Percentiles rank a stretch among this genome's conserved stretches.
phyloP scores from a whole-genome alignment of 2,888 invertebrate species.

The Xestia rhomboidea region DNA sequence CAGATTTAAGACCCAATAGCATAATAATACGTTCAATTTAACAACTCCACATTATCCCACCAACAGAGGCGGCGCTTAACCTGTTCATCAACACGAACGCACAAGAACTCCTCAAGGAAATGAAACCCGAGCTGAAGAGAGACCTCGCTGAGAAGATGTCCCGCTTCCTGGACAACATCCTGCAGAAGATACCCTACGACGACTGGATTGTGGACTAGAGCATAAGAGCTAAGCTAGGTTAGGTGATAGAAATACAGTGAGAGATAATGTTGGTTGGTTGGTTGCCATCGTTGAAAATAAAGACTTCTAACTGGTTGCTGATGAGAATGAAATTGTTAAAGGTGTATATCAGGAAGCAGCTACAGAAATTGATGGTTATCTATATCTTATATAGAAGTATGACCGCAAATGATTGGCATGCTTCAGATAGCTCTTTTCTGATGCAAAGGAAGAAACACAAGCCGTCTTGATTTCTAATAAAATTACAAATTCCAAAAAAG shows the following conservation, averaged over 20 bases:
- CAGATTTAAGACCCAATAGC: neutral
- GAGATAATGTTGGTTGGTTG: slow-evolving; percentile 10
- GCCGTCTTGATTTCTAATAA: neutral
- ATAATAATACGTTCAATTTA: neutral
- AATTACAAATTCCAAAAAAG: neutral
- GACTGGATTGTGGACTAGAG: slow-evolving; percentile 92
- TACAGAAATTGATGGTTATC: neutral
- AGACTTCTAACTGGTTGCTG: neutral
- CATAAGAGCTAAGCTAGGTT: slow-evolving; percentile 3
- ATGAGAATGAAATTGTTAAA: neutral
- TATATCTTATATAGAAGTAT: neutral
- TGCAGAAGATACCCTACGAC: slow-evolving; percentile 94
- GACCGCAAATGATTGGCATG: neutral
- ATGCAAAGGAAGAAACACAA: neutral
- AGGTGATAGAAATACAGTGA: slow-evolving; percentile 34
- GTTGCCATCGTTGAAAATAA: slow-evolving; percentile 22
- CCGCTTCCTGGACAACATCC: slow-evolving; percentile 93
- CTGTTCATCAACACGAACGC: slow-evolving; percentile 96
- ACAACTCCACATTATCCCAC: neutral
- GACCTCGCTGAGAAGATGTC: slow-evolving; percentile 94
- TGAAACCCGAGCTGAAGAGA: slow-evolving; percentile 95
- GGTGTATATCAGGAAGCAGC: neutral
- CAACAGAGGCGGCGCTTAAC: slow-evolving; percentile 95
- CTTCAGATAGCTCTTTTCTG: neutral
- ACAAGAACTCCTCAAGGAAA: slow-evolving; percentile 95